Percentiles rank a stretch among this genome's conserved stretches.
Conservation (phyloP, 2,888 invertebrate genomes). For the Ashinkailepas kermadecensis region DNA sequence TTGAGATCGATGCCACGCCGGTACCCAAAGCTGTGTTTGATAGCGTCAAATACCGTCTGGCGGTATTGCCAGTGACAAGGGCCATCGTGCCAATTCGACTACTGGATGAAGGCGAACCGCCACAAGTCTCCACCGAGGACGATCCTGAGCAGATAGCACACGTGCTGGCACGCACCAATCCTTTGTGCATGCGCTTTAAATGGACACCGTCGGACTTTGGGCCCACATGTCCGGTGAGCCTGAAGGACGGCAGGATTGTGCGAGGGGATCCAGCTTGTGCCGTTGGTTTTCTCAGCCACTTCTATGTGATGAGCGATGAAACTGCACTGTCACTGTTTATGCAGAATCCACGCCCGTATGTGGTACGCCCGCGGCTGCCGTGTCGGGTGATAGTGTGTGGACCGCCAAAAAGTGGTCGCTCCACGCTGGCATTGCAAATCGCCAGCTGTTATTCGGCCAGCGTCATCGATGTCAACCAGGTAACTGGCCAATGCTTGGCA, state of each 20-base stretch:
- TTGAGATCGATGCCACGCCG: background rate
- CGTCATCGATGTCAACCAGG: background rate
- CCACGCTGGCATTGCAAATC: background rate
- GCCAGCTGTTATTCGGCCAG: background rate
- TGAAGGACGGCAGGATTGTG: background rate
- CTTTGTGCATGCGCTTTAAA: background rate
- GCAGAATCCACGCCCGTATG: background rate
- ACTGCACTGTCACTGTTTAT: background rate
- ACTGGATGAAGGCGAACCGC: background rate
- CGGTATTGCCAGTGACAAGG: background rate
- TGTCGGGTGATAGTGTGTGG: slow-evolving; percentile 1
- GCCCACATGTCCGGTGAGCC: background rate
- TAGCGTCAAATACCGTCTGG: background rate
- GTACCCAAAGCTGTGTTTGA: background rate
- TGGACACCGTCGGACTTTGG: slow-evolving; percentile 1
- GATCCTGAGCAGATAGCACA: background rate
- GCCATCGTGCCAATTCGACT: background rate
- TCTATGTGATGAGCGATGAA: background rate
- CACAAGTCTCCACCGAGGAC: background rate
- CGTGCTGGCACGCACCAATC: slow-evolving; percentile 7
- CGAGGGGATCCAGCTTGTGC: background rate
- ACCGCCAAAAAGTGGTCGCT: background rate
- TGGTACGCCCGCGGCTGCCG: background rate
- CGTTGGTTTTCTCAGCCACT: background rate
- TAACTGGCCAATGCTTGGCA: background rate